Evolutionary conservation across 2,888 invertebrate species (phyloP), one percentile per base, ranked within the genome.

Genomic region (Agonopterix alstromeriana): DNA sequence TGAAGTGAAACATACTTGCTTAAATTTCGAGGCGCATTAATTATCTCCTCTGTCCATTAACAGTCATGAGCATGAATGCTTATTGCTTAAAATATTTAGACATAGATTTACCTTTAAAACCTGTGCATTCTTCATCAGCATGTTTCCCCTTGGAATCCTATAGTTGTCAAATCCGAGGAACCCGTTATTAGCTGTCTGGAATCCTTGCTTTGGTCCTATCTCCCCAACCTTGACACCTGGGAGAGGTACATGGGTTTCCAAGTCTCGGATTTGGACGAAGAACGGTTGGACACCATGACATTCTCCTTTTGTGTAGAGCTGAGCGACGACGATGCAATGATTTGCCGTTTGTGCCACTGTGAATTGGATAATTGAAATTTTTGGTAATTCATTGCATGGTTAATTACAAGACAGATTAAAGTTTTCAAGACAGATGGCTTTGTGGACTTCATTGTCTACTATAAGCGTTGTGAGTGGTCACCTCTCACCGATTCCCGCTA

Each of bases 71-170:
- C 27, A 27, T 27, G n/a, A 27, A 27, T 27, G 27, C 27, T 1
- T 17, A 17, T n/a, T 17, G 17, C 17, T 17, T 17, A 17, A 3
- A 27, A 27, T 5, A 7, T 27, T 27, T 5, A 7, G 27, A 27
- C 7, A 7, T 27, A 27, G 10, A 9, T n/a, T 50, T 61, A 90
- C 91, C 74, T 90, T 79, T 48, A 90, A 70, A 58, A 97, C 96
- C 89, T 96, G 92, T 49, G 95, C 93, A 81, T 97, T 95, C 79
- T 95, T 96, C 97, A 97, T 98, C 14, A 98, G 78, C 96, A 98
- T 95, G 55, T 95, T 90, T n/a, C 90, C 91, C 45, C 97, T 89
- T 0, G 98, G 97, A 68, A 98, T 94, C 55, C 97, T 91, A 12
- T 94, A 94, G 60, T 96, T 90, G 45, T 96, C 91, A 52, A 98